A percentile compares a stretch with the other conserved stretches of the same genome.
Conservation (phyloP, 2,113 vertebrate genomes). For the Eolophus roseicapilla region DNA sequence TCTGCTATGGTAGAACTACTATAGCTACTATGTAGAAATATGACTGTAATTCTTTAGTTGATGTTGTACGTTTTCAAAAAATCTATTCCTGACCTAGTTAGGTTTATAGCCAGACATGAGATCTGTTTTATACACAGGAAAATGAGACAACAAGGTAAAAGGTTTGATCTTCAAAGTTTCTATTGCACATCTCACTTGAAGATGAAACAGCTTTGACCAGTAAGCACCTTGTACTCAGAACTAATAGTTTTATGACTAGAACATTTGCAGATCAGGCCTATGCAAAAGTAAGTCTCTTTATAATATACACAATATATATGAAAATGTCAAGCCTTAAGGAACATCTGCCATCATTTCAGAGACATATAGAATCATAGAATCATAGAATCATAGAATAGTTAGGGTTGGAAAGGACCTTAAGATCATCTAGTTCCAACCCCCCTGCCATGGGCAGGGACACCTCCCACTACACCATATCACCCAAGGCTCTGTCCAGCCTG, state of each 20-base stretch:
- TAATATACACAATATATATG: neutral
- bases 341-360: neutral
- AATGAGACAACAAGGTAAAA: neutral
- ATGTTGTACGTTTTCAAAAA: neutral
- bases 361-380: too few species aligned
- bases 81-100: neutral
- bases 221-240: neutral
- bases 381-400: too few species aligned
- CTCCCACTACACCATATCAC: too few species aligned
- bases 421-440: too few species aligned
- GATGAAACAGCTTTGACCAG: neutral
- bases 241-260: neutral
- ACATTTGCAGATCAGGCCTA: neutral
- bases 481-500: too few species aligned
- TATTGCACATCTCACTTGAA: neutral
- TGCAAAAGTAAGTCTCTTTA: neutral
- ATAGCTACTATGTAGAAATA: fast-evolving
- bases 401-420: too few species aligned
- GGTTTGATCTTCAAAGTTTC: neutral
- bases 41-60: neutral
- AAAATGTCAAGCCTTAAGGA: neutral
- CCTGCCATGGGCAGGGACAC: too few species aligned
- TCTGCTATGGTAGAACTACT: neutral
- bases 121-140: neutral
- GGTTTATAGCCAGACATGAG: neutral